Base-by-base conservation (phyloP, 1,140 invertebrate species). In the Diorhabda sublineata region DNA sequence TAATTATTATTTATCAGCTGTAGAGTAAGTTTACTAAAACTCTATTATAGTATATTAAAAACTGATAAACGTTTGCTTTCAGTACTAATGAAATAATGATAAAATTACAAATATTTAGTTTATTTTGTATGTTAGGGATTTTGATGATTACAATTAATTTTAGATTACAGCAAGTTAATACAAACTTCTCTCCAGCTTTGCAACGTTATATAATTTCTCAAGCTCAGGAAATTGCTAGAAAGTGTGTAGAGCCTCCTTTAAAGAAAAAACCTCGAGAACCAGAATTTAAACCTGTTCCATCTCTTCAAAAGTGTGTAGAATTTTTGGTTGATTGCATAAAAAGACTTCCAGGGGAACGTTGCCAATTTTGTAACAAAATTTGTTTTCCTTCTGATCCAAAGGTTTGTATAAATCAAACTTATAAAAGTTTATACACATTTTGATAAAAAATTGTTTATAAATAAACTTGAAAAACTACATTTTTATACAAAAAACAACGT, bases 211-310 rank as follows among this genome's bases (percentile, higher is more conserved):
- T 92, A 61, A 73, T 85, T 63, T 88, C 84, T 0, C 90, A 93
- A 80, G 85, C 86, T 2, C 84, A 82, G 63, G 91, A 93, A 82
- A 86, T 91, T 68, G 88, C 86, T 6, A 84, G 91, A 58, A 83
- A 84, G 73, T 92, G 91, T 81, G 87, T 91, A 2, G 88, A 92
- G 76, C 85, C 90, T 8, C 89, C 91, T 2, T 66, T 91, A 2
- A 85, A 84, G 43, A 84, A 84, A 47, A 81, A 83, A 59, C 72
- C 71, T 41, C 84, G 84, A 64, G 78, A 80, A 52, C 81, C 84
- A 11, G 75, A 77, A 9, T 93, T 92, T 79, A 74, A 83, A 61
- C 86, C 88, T 2, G 84, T 81, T 58, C 87, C 87, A 2, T 91
- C 89, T 8, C 77, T 93, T 41, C 81, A 85, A 66, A 85, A 85